Conservation (phyloP, 2,113 vertebrate species). For the Pontoporia blainvillei region DNA sequence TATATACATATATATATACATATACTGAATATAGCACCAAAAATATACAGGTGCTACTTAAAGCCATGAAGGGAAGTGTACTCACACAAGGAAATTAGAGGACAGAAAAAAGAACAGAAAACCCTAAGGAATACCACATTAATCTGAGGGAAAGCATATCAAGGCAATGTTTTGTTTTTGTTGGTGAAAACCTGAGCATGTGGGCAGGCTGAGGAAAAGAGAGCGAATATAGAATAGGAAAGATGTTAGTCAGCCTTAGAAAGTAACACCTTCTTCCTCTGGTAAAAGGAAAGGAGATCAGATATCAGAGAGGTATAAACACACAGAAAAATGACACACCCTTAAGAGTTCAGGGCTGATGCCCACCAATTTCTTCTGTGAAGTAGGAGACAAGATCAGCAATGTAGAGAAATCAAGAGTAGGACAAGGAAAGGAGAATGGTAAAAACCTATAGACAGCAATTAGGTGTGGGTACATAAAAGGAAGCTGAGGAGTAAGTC, state of each 20-base stretch:
- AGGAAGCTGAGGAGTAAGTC: background rate
- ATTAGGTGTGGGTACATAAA: background rate
- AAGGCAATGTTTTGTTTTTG: background rate
- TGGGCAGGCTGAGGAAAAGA: background rate
- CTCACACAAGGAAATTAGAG: background rate
- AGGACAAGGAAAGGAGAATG: background rate
- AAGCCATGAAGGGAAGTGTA: background rate
- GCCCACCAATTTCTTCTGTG: background rate
- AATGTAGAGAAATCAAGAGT: background rate
- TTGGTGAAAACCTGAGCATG: background rate
- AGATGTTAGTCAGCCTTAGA: background rate
- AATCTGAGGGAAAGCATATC: background rate
- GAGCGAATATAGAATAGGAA: background rate
- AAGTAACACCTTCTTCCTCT: background rate
- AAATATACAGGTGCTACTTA: background rate
- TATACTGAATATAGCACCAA: too few relatives aligned
- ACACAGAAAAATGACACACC: background rate
- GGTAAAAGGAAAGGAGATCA: background rate
- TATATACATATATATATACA: too few relatives aligned
- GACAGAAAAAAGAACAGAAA: constrained; percentile 14
- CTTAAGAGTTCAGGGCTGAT: background rate
- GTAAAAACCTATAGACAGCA: background rate
- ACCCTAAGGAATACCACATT: background rate
- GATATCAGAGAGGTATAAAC: background rate
- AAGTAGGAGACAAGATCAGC: background rate